These are phyloP conservation scores for Rattus norvegicus DNA, from an alignment of 2,113 vertebrate species.

Conservation along the genomic window DNA sequence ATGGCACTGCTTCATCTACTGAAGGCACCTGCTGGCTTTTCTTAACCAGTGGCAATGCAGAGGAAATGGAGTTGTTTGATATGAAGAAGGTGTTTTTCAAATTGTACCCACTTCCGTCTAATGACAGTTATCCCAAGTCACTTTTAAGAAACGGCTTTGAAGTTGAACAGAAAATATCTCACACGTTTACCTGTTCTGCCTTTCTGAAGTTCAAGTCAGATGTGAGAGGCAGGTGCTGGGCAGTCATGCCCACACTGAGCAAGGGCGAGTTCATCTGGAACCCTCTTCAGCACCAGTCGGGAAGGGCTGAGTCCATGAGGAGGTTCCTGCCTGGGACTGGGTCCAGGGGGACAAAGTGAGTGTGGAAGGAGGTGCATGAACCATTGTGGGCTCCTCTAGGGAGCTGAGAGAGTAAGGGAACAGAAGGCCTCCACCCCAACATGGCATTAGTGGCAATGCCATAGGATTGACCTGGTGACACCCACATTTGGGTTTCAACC, in stretches of 20 bases:
- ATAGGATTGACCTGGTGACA: neutral
- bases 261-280: fast-evolving
- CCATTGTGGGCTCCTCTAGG: neutral
- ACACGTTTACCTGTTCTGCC: neutral
- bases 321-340: neutral
- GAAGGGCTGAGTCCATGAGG: neutral
- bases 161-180: conserved; percentile 19
- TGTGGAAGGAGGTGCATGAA: fast-evolving
- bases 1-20: neutral
- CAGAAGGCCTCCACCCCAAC: neutral
- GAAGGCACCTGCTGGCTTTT: neutral
- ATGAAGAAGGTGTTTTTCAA: neutral
- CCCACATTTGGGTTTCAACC: neutral
- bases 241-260: fast-evolving
- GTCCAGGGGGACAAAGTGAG: neutral
- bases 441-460: too few species aligned
- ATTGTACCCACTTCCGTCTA: conserved; percentile 26
- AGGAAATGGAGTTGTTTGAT: neutral
- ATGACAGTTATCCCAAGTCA: conserved; percentile 49
- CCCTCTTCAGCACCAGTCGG: fast-evolving
- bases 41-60: neutral
- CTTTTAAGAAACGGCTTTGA: conserved; percentile 48
- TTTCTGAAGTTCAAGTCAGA: conserved; percentile 41
- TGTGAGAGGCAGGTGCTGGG: neutral
- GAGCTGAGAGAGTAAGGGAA: neutral